Evolutionary conservation across 2,113 vertebrate species (phyloP).

Genomic region (Nothoprocta pentlandii): DNA sequence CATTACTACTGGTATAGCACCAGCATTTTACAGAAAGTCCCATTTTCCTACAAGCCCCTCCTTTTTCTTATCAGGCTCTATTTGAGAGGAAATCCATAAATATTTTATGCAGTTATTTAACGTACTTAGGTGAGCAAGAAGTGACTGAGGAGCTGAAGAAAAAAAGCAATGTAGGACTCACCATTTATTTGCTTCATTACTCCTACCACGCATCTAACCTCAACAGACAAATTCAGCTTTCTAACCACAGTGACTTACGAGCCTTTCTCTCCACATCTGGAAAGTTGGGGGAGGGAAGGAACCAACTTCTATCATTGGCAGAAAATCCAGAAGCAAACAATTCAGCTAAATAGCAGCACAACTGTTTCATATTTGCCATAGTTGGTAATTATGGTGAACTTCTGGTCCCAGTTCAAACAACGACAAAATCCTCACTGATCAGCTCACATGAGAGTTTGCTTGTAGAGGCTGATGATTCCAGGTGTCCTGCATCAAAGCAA

Average conservation of each 20-base stretch:
- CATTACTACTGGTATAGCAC: background rate
- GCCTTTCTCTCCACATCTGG: background rate
- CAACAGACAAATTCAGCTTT: background rate
- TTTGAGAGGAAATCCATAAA: background rate
- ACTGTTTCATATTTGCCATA: background rate
- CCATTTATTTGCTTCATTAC: background rate
- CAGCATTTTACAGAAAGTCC: background rate
- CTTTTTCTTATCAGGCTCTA: background rate
- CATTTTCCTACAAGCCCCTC: background rate
- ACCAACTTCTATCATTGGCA: background rate
- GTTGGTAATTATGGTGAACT: slow-evolving; percentile 15
- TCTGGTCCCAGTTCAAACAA: background rate
- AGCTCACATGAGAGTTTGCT: background rate
- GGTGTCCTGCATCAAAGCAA: background rate
- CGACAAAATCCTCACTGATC: background rate
- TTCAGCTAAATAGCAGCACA: background rate
- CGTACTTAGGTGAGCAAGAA: background rate
- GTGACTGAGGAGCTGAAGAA: background rate
- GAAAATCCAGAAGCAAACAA: background rate
- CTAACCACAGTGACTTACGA: background rate
- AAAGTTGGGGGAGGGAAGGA: background rate
- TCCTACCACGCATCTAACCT: background rate
- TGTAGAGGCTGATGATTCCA: background rate
- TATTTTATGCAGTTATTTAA: background rate
- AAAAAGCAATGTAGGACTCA: background rate